Evolutionary conservation across 2,888 invertebrate genomes (phyloP), one percentile per base, ranked within the genome.

Genomic region (Mythimna vitellina): DNA sequence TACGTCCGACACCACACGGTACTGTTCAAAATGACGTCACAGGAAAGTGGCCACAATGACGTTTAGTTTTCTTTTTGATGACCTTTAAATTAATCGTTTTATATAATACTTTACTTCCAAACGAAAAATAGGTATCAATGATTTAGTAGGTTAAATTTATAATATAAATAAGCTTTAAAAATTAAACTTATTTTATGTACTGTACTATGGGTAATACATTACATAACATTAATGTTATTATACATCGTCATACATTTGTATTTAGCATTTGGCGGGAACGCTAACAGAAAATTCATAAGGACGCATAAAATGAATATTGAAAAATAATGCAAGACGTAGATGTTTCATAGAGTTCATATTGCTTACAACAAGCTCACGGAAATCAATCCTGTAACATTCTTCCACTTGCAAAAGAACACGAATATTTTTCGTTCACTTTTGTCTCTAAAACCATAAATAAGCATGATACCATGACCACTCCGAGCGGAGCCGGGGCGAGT

Each of bases 401-500:
- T 51, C n/a, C 32, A 64, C 35, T 77, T 60, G 22, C 54, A 67
- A 78, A 73, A 69, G n/a, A 73, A 70, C 51, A 54, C 57, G 64
- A 67, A 81, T 70, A 78, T 78, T 81, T 80, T 64, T 78, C 53
- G 12, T 73, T 74, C 65, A 54, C 70, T 77, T 77, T 78, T 83
- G 82, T 84, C 75, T 82, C 78, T 65, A 72, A 82, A 83, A 76
- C 63, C 77, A 82, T 85, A 84, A 84, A 84, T 78, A 83, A 83
- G 81, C 76, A 76, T 76, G 80, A 83, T 85, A 80, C 75, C 80
- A 83, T 88, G 86, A 86, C 83, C 81, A 84, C 80, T 83, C 82
- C 80, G 85, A 81, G 82, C 71, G 79, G 83, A 89, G 87, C 85
- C 87, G 85, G 85, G 87, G 88, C 89, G 88, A 91, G 89, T 87